phyloP scores from a whole-genome alignment of 2,888 invertebrate genomes.

The Opisthograptis luteolata region DNA sequence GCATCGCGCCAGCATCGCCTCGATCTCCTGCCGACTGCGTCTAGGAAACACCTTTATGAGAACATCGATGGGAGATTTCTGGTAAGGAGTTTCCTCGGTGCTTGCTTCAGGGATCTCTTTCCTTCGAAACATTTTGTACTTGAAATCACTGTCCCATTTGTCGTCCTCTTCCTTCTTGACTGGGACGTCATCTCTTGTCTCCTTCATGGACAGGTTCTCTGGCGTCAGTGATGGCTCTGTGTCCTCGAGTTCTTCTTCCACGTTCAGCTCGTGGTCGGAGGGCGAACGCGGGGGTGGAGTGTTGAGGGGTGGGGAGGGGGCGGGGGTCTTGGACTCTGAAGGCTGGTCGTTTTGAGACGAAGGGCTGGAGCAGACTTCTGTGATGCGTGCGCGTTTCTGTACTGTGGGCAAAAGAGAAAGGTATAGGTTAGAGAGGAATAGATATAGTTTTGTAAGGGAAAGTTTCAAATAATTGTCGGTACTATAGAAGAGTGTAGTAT shows the following conservation, averaged over 20 bases:
- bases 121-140: constrained; percentile 73
- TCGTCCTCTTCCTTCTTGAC: constrained; percentile 81
- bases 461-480: not conserved
- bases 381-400: constrained; percentile 79
- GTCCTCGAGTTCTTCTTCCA: constrained; percentile 84
- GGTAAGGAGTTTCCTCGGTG: constrained; percentile 56
- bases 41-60: constrained; percentile 95
- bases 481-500: no score
- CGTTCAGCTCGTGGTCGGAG: constrained; percentile 81
- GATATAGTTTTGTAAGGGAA: not conserved
- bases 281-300: constrained; percentile 76
- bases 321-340: constrained; percentile 65
- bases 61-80: constrained; percentile 93
- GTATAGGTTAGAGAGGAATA: constrained; percentile 11
- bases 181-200: constrained; percentile 73
- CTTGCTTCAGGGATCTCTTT: constrained; percentile 45
- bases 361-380: constrained; percentile 74
- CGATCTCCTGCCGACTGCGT: constrained; percentile 93
- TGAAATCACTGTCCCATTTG: constrained; percentile 74
- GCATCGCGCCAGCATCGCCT: constrained; percentile 91
- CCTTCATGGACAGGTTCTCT: constrained; percentile 92
- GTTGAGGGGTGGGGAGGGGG: constrained; percentile 60
- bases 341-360: constrained; percentile 65
- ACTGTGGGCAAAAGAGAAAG: constrained; percentile 65
- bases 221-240: constrained; percentile 86